These are phyloP conservation scores for Sussaba pulchella DNA, from an alignment of 2,888 invertebrate genomes.

Conservation along the genomic window DNA sequence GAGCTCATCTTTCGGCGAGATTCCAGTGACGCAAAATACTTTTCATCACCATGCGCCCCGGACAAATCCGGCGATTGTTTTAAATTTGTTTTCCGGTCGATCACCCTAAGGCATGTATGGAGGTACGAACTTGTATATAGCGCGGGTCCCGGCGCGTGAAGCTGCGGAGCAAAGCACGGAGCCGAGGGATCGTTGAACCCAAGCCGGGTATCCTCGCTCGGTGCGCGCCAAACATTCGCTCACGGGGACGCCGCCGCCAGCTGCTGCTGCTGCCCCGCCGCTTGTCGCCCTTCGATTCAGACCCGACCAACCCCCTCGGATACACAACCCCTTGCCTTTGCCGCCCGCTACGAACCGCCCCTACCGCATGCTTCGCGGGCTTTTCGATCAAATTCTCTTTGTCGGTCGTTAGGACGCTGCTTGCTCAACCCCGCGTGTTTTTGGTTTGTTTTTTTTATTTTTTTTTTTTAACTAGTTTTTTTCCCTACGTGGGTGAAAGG, in stretches of 20 bases:
- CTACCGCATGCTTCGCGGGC: slow-evolving; percentile 26
- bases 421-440: not conserved
- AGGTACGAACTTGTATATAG: too few species aligned
- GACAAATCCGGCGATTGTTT: too few species aligned
- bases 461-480: too few species aligned
- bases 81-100: too few species aligned
- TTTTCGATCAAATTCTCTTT: slow-evolving; percentile 54
- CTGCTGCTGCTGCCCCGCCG: slow-evolving; percentile 42
- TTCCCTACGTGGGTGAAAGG: not conserved
- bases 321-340: slow-evolving; percentile 46
- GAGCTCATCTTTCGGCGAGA: too few species aligned
- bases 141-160: slow-evolving; percentile 68
- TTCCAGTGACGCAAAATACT: too few species aligned
- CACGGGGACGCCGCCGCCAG: slow-evolving; percentile 69
- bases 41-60: too few species aligned
- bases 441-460: not conserved
- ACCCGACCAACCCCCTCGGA: slow-evolving; percentile 39
- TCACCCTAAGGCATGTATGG: too few species aligned
- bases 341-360: slow-evolving; percentile 10
- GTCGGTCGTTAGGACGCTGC: slow-evolving; percentile 31
- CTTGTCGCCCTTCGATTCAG: slow-evolving; percentile 40
- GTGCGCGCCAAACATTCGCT: slow-evolving; percentile 68
- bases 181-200: slow-evolving; percentile 76
- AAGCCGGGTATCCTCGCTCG: slow-evolving; percentile 56
- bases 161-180: slow-evolving; percentile 75